Conservation (phyloP, 2,888 invertebrate genomes). For the Eupithecia tripunctaria region DNA sequence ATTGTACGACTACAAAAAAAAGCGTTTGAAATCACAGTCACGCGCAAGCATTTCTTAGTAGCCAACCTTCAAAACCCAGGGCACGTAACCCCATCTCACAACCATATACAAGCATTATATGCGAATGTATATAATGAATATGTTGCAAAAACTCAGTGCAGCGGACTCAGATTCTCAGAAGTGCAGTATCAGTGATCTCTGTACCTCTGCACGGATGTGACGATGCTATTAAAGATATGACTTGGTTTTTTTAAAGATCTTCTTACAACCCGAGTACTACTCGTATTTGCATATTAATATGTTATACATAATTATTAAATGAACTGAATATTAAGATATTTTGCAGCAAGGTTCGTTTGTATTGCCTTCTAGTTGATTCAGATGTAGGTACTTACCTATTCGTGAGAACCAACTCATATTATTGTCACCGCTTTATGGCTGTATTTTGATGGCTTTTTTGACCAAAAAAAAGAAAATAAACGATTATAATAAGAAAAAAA, state of each 20-base stretch:
- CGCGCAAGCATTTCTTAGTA: constrained; percentile 18
- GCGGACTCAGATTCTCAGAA: constrained; percentile 72
- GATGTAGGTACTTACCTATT: not conserved
- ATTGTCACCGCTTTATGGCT: not conserved
- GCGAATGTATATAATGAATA: constrained; percentile 18
- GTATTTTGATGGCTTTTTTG: not conserved
- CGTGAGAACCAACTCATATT: not conserved
- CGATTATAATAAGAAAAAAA: not conserved
- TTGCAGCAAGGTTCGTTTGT: not conserved
- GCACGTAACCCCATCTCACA: constrained; percentile 28
- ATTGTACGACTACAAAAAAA: not conserved
- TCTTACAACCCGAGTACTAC: not conserved
- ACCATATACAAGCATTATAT: constrained; percentile 9
- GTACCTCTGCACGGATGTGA: constrained; percentile 62
- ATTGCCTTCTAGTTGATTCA: not conserved
- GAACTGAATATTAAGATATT: not conserved
- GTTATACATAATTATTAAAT: constrained; percentile 1
- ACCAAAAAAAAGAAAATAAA: not conserved
- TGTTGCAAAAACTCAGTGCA: constrained; percentile 56
- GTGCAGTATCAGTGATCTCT: constrained; percentile 75
- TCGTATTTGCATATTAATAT: not conserved
- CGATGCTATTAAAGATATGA: constrained; percentile 71
- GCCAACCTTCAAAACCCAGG: constrained; percentile 19
- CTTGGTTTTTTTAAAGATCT: constrained; percentile 8
- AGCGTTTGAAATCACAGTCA: constrained; percentile 8